Evolutionary conservation across 2,797 vertebrate genomes (phyloP), one percentile per base, ranked within the genome.

Genomic region (Syncerus caffer): DNA sequence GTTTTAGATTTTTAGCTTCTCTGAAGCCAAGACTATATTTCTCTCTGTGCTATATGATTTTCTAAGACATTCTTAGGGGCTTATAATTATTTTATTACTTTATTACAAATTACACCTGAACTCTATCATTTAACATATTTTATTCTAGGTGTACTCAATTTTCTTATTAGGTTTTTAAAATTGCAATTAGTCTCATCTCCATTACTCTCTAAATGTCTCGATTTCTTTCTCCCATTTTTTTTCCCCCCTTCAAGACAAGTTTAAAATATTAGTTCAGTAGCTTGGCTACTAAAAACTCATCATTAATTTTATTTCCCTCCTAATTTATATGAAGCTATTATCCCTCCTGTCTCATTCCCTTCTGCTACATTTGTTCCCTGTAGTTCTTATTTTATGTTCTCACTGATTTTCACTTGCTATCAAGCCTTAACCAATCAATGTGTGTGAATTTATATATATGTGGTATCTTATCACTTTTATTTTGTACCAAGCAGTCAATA

Each of bases 241-340:
- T 71, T 78, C 84, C 34, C 2, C 21, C 67, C 4, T 85, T 94
- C 23, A 91, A 97, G 90, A 93, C 42, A 96, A 97, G 31, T 95
- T 95, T 90, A 97, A 98, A 97, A 96, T 97, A 97, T 89, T 96
- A 97, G 74, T 58, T 97, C 53, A 85, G 90, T 96, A 89, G 57
- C 29, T 89, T 90, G 64, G 38, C 74, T 98, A 82, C 92, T 97
- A 97, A 97, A 97, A 93, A n/a, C 76, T 92, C 92, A 94, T 94
- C 74, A 96, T 95, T 97, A 98, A 96, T 96, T 98, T 98, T 97
- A 93, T 97, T 96, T 93, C 42, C 57, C 3, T 93, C 67, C 42
- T 93, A 97, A 94, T 90, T 97, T 97, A 96, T 95, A 96, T 78
- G 27, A 80, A 45, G 45, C 45, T 64, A 85, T 97, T 96, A 95